Conservation (phyloP, 2,113 vertebrate species). For the Pteropus alecto region DNA sequence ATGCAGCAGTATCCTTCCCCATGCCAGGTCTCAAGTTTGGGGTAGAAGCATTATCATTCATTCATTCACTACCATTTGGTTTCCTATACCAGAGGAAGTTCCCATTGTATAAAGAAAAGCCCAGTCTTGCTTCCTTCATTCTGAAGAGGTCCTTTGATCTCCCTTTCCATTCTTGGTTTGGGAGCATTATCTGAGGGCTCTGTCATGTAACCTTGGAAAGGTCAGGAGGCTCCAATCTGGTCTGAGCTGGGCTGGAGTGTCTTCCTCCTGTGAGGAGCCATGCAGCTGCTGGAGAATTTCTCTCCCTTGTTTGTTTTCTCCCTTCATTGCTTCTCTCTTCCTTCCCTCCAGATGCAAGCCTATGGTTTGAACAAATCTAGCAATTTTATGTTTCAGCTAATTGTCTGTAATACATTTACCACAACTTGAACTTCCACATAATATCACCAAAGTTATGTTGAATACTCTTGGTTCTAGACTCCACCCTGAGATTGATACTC, state of each 20-base stretch:
- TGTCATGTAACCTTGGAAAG: not conserved
- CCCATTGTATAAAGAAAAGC: not conserved
- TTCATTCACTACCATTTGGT: conserved; percentile 14
- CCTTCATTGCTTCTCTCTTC: not conserved
- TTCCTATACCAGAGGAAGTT: not conserved
- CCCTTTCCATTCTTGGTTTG: not conserved
- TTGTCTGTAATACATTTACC: not conserved
- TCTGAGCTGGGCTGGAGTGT: not conserved
- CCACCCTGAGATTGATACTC: not conserved
- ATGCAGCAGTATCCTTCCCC: not conserved
- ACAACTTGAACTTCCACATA: not conserved
- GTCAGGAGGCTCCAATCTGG: not conserved
- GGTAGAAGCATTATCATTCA: not conserved
- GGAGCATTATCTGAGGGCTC: not conserved
- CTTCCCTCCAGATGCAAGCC: not conserved
- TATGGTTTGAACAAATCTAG: not conserved
- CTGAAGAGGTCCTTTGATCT: not conserved
- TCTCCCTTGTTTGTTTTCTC: not conserved
- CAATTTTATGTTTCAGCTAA: not conserved
- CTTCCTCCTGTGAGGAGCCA: not conserved
- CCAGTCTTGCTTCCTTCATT: not conserved
- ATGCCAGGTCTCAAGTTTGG: not conserved
- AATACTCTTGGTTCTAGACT: not conserved
- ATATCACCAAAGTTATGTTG: not conserved
- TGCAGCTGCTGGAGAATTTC: not conserved